Evolutionary conservation across 2,888 invertebrate species (phyloP).

Genomic region (Aphodius sticticus): DNA sequence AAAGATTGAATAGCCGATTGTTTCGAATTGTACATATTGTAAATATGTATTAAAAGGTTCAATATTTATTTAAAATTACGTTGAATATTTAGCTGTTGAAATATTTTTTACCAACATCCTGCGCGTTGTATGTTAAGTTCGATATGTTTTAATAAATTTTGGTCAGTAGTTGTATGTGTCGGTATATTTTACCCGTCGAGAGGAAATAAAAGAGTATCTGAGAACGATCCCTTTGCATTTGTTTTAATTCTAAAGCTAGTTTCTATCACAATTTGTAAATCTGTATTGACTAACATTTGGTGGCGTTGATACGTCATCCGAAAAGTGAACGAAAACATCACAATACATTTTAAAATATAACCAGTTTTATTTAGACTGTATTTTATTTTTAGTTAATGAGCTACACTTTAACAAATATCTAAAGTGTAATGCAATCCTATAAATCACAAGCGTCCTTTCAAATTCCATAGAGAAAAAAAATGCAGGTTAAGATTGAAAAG

Average conservation of each 20-base stretch:
- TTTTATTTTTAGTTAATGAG: neutral
- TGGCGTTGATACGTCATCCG: constrained; percentile 39
- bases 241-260: constrained; percentile 27
- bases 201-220: neutral
- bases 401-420: too few relatives aligned
- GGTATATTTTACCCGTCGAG: constrained; percentile 4
- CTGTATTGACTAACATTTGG: constrained; percentile 53
- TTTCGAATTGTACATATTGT: neutral
- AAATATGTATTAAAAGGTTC: neutral
- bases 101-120: constrained; percentile 45
- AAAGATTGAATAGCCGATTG: neutral
- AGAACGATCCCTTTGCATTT: neutral
- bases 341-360: constrained; percentile 57
- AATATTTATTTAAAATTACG: neutral
- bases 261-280: constrained; percentile 34
- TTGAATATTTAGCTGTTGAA: constrained; percentile 10
- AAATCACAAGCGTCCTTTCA: too few relatives aligned
- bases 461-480: too few relatives aligned
- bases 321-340: constrained; percentile 53
- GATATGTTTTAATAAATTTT: constrained; percentile 58
- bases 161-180: constrained; percentile 59
- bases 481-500: too few relatives aligned
- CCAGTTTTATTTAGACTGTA: constrained; percentile 45
- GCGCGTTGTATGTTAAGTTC: constrained; percentile 40
- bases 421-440: too few relatives aligned